Percentiles rank a stretch among this genome's conserved stretches.
Conservation (phyloP, 2,888 invertebrate species). For the Noctua janthe region DNA sequence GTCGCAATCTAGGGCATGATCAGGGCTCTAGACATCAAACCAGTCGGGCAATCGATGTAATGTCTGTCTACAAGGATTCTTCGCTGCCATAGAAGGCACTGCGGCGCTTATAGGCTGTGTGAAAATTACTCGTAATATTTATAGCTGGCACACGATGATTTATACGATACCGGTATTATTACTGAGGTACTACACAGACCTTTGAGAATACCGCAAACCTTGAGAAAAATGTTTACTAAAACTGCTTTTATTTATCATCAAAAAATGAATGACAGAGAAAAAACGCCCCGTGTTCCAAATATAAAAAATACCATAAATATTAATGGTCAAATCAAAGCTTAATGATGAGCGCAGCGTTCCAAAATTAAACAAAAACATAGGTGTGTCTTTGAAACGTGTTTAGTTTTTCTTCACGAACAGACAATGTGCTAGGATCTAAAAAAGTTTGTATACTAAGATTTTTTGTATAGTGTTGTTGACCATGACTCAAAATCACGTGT, state of each 20-base stretch:
- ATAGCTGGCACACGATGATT: constrained; percentile 60
- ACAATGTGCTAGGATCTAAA: constrained; percentile 8
- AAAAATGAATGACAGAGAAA: background rate
- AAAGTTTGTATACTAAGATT: constrained; percentile 25
- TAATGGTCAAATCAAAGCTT: background rate
- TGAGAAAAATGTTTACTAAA: constrained; percentile 6
- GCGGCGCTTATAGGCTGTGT: constrained; percentile 42
- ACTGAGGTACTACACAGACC: constrained; percentile 14
- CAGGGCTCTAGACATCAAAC: constrained; percentile 56
- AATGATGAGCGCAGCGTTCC: background rate
- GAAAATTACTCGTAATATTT: constrained; percentile 62
- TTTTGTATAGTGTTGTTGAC: constrained; percentile 29
- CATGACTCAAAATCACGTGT: constrained; percentile 41
- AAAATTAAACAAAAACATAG: constrained; percentile 11
- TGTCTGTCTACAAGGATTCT: constrained; percentile 61
- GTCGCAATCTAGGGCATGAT: constrained; percentile 44
- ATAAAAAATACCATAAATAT: background rate
- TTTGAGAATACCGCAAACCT: constrained; percentile 25
- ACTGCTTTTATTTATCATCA: background rate
- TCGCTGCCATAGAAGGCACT: constrained; percentile 59
- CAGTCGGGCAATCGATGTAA: constrained; percentile 49
- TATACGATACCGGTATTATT: constrained; percentile 47
- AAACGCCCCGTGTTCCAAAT: background rate
- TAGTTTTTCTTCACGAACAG: constrained; percentile 1
- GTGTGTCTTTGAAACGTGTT: constrained; percentile 24